Conservation (phyloP, 2,113 vertebrate species). For the Gymnorhina tibicen region DNA sequence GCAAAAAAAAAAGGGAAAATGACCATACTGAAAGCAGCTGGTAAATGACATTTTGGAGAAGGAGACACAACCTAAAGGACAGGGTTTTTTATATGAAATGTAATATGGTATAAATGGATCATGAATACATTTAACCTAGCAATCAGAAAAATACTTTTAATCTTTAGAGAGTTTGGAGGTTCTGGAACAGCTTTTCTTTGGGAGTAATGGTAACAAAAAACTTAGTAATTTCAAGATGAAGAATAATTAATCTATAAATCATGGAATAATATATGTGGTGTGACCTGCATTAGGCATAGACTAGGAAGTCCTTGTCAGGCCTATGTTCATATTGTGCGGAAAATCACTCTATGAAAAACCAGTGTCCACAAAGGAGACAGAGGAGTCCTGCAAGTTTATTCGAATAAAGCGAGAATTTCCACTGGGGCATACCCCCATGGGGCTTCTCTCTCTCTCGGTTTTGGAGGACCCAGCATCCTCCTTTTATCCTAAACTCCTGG, state of each 20-base stretch:
- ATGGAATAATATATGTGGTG: not conserved
- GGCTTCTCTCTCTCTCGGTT: not conserved
- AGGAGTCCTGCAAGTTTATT: not conserved
- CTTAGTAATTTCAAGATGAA: not conserved
- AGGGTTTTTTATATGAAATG: rapidly evolving
- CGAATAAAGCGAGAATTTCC: not conserved
- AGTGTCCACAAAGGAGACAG: not conserved
- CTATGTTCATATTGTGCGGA: rapidly evolving
- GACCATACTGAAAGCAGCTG: not conserved
- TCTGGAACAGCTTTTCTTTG: not conserved
- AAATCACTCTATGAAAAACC: not conserved
- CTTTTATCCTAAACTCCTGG: not conserved
- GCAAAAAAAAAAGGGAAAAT: not conserved
- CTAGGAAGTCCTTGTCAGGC: not conserved
- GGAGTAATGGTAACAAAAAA: not conserved
- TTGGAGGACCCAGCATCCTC: not conserved
- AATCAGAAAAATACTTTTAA: not conserved
- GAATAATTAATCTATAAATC: not conserved
- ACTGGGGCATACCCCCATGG: rapidly evolving
- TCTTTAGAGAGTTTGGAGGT: not conserved
- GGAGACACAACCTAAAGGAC: not conserved
- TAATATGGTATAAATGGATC: not conserved
- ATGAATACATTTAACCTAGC: not conserved
- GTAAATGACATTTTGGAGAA: not conserved
- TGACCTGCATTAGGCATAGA: not conserved